These are phyloP conservation scores for Acronicta alni DNA, from an alignment of 2,888 invertebrate genomes.

Conservation along the genomic window DNA sequence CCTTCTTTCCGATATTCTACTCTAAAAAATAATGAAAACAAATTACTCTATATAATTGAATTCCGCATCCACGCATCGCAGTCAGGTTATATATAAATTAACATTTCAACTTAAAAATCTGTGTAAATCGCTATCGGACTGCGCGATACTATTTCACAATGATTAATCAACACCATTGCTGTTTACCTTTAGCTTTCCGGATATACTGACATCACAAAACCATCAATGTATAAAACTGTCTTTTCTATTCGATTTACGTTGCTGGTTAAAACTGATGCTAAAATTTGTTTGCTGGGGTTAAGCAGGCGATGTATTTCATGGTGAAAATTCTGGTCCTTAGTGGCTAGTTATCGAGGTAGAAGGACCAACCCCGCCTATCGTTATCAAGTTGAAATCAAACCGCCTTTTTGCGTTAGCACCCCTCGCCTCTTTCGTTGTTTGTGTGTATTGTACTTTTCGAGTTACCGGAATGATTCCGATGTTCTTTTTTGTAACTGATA, in stretches of 20 bases:
- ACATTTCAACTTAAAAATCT: slow-evolving; percentile 68
- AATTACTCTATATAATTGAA: slow-evolving; percentile 25
- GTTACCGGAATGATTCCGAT: slow-evolving; percentile 55
- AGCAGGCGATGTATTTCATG: slow-evolving; percentile 20
- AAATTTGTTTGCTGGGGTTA: not conserved
- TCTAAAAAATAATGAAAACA: slow-evolving; percentile 22
- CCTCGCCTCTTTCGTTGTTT: slow-evolving; percentile 64
- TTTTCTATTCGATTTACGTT: slow-evolving; percentile 10
- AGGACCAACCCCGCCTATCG: slow-evolving; percentile 68
- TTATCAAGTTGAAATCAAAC: slow-evolving; percentile 81
- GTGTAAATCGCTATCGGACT: slow-evolving; percentile 65
- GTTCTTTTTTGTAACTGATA: slow-evolving; percentile 60
- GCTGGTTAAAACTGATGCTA: not conserved
- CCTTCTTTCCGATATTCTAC: not conserved
- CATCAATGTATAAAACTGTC: not conserved
- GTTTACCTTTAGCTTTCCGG: slow-evolving; percentile 78
- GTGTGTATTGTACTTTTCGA: slow-evolving; percentile 60
- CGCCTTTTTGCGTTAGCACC: slow-evolving; percentile 77
- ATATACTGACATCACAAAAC: slow-evolving; percentile 36
- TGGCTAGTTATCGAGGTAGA: slow-evolving; percentile 4
- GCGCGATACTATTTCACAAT: slow-evolving; percentile 71
- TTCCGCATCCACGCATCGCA: slow-evolving; percentile 10
- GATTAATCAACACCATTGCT: slow-evolving; percentile 79
- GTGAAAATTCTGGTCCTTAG: not conserved
- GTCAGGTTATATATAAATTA: slow-evolving; percentile 60